phyloP scores from a whole-genome alignment of 2,888 invertebrate species.

The Platypus cylindrus region DNA sequence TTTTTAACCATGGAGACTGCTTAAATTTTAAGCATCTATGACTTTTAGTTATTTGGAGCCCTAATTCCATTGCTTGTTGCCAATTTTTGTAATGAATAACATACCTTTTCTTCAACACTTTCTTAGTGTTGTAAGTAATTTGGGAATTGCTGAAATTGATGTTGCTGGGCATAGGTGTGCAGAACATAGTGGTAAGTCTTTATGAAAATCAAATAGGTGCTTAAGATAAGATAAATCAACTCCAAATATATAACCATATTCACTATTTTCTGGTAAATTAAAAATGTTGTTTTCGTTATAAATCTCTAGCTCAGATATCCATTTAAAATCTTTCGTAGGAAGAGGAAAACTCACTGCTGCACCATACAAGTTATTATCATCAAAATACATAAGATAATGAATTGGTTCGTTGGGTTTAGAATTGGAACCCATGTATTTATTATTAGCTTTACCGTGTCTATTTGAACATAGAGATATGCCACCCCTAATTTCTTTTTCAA shows the following conservation, averaged over 20 bases:
- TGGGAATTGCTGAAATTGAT: slow-evolving; percentile 1
- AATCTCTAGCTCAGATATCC: too few relatives aligned
- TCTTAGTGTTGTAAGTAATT: slow-evolving; percentile 5
- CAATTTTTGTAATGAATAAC: slow-evolving; percentile 6
- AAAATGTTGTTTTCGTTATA: too few relatives aligned
- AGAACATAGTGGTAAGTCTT: slow-evolving; percentile 8
- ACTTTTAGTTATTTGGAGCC: slow-evolving; percentile 3
- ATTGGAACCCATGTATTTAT: slow-evolving; percentile 4
- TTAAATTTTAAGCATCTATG: slow-evolving; percentile 6
- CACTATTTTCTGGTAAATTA: slow-evolving; percentile 7
- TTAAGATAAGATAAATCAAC: slow-evolving; percentile 4
- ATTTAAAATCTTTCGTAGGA: too few relatives aligned
- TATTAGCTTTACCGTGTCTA: slow-evolving; percentile 4
- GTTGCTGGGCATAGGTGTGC: slow-evolving; percentile 6
- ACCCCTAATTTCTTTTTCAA: slow-evolving; percentile 5
- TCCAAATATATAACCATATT: slow-evolving; percentile 3
- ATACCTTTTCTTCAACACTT: slow-evolving; percentile 4
- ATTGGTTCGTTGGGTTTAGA: slow-evolving; percentile 2
- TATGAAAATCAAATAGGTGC: slow-evolving; percentile 4
- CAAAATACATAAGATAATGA: slow-evolving; percentile 5
- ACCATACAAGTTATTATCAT: slow-evolving; percentile 6
- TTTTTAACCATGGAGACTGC: slow-evolving; percentile 5
- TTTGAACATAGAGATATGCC: slow-evolving; percentile 6
- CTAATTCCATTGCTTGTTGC: slow-evolving; percentile 4
- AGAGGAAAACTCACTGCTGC: too few relatives aligned